Evolutionary conservation across 1,140 invertebrate species (phyloP), one percentile per base, ranked within the genome.

Genomic region (Tribolium castaneum): DNA sequence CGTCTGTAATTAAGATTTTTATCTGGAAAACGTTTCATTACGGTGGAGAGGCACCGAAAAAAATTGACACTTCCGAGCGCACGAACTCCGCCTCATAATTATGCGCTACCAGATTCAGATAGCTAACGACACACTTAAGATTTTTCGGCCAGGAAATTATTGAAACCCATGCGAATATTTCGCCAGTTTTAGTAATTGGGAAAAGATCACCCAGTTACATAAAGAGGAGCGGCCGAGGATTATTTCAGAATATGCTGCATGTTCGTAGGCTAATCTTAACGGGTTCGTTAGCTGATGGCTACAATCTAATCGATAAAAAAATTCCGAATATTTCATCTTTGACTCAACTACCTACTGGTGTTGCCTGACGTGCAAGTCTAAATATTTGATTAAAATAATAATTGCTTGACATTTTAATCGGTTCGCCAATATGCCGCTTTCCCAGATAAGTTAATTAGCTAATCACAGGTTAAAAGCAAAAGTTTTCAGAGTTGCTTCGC

Each of bases 1-100:
- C 59, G 59, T 66, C 13, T 66, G 35, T 66, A 66, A 66, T 66
- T 66, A 66, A 66, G 59, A 66, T 66, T 66, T 66, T 35, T 66
- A 66, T 66, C 59, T 35, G 25, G 13, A 66, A 66, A 66, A 35
- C 30, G 30, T 39, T 66, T 66, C 59, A 62, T 25, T 62, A 66
- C 25, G 59, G 10, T 59, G 9, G 22, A 59, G 14, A 9, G 19
- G 6, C 56, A 10, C 4, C 52, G 30, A 25, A 66, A 52, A 66
- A 66, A 66, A 66, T 66, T 66, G 59, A 66, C 59, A 66, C 59
- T 66, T 66, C 59, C 59, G 59, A 66, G 30, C 59, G 59, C 59
- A 66, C 59, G 59, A 66, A 14, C 30, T 66, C 59, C 12, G 59
- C 59, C 59, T 59, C 59, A 35, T 66, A 66, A 66, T 66, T 66